These are phyloP conservation scores for Epizoanthus fatuus DNA, from an alignment of 92 coral and sea anemone species.

Conservation along the genomic window DNA sequence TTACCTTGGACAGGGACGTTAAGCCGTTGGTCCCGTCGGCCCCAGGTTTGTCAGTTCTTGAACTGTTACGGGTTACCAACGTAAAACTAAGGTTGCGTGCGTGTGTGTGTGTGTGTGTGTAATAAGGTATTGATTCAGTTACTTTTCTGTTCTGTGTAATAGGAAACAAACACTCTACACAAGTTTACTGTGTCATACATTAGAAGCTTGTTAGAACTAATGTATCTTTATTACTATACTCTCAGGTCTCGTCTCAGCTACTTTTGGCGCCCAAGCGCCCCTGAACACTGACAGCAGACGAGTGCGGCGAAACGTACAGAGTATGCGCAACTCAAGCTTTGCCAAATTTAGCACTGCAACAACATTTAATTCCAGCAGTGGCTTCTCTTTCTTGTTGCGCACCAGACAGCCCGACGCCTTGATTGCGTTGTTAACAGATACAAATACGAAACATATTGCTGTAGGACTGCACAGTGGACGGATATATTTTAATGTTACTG, in stretches of 20 bases:
- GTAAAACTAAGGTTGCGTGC: not conserved
- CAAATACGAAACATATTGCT: conserved; percentile 51
- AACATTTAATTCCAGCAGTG: conserved; percentile 55
- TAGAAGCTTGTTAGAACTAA: not conserved
- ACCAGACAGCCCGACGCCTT: conserved; percentile 80
- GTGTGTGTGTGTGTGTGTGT: not conserved
- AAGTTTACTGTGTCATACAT: not conserved
- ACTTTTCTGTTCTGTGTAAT: not conserved
- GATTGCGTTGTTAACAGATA: conserved; percentile 70
- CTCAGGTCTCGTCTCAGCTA: conserved; percentile 81
- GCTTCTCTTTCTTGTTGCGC: conserved; percentile 82
- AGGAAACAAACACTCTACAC: not conserved
- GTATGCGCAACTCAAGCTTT: conserved; percentile 72
- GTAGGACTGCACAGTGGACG: conserved; percentile 70
- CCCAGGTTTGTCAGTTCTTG: too few relatives aligned
- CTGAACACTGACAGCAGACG: conserved; percentile 71
- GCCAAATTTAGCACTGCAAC: conserved; percentile 75
- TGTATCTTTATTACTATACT: not conserved
- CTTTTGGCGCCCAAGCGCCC: conserved; percentile 91
- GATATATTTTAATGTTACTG: conserved; percentile 39
- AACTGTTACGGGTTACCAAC: too few relatives aligned
- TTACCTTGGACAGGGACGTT: too few relatives aligned
- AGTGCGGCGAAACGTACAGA: conserved; percentile 62
- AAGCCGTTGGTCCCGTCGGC: too few relatives aligned
- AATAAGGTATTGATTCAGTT: not conserved